phyloP scores from a whole-genome alignment of 2,888 invertebrate species.

The Octonoba sinensis region DNA sequence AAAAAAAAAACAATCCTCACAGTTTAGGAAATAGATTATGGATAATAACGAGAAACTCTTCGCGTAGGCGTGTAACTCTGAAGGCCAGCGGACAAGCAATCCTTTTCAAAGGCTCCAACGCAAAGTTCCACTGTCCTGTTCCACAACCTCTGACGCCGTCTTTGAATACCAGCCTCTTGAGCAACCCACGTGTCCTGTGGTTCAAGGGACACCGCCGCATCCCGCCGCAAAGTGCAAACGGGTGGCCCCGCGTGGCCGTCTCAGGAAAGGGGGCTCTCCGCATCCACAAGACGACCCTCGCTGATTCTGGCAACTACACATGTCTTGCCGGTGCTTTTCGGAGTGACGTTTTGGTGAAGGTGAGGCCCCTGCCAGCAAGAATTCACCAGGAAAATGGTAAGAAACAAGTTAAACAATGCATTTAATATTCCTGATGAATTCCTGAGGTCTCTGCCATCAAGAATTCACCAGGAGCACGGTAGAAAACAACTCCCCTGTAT shows the following conservation, averaged over 20 bases:
- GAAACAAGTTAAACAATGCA: neutral
- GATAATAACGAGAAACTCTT: too few relatives aligned
- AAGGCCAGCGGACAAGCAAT: slow-evolving; percentile 92
- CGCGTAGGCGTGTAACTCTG: slow-evolving; percentile 79
- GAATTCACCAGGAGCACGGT: neutral
- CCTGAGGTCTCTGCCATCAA: neutral
- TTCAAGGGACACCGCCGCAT: slow-evolving; percentile 55
- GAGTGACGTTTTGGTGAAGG: slow-evolving; percentile 39
- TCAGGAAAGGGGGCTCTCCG: slow-evolving; percentile 80
- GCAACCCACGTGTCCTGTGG: slow-evolving; percentile 35
- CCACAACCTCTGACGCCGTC: neutral
- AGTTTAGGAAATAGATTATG: too few relatives aligned
- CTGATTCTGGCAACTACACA: slow-evolving; percentile 87
- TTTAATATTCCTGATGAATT: neutral
- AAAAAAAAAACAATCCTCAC: too few relatives aligned
- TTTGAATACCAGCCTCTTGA: slow-evolving; percentile 3
- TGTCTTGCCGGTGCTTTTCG: slow-evolving; percentile 84
- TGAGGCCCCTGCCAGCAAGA: slow-evolving; percentile 46
- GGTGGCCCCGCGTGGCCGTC: slow-evolving; percentile 50
- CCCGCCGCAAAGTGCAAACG: slow-evolving; percentile 37
- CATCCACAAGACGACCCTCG: slow-evolving; percentile 83
- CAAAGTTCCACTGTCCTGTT: slow-evolving; percentile 90
- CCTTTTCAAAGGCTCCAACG: slow-evolving; percentile 89
- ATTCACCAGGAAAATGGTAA: too few relatives aligned
- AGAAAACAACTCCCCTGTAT: too few relatives aligned